Evolutionary conservation across 2,888 invertebrate species (phyloP).

Genomic region (Hyposoter didymator): DNA sequence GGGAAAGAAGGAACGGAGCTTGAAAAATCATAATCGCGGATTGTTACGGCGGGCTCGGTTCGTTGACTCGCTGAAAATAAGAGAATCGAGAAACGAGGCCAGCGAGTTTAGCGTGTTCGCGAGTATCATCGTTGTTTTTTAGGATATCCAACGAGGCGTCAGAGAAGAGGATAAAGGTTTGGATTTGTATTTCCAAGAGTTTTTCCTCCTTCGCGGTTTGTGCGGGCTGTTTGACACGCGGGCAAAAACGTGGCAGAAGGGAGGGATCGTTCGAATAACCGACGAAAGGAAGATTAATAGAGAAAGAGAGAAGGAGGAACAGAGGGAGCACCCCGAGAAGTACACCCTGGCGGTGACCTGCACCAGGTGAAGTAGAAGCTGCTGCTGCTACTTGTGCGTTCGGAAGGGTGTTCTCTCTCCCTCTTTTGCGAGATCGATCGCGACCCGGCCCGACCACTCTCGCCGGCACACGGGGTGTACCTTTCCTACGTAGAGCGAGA

Average conservation of each 20-base stretch:
- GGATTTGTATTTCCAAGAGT: constrained; percentile 19
- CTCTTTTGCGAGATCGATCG: constrained; percentile 70
- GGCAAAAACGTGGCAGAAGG: constrained; percentile 28
- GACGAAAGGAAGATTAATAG: neutral
- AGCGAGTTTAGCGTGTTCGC: neutral
- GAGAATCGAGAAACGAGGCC: constrained; percentile 25
- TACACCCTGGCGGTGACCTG: constrained; percentile 67
- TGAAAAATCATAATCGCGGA: neutral
- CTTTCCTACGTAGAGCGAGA: constrained; percentile 58
- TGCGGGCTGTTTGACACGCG: constrained; percentile 35
- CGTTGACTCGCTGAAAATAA: constrained; percentile 4
- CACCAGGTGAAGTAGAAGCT: constrained; percentile 66
- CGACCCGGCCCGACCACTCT: constrained; percentile 67
- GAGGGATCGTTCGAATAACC: constrained; percentile 4
- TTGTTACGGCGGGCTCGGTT: neutral
- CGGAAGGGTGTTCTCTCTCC: constrained; percentile 67
- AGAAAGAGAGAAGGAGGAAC: constrained; percentile 14
- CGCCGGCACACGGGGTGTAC: constrained; percentile 60
- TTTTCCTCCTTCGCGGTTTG: neutral
- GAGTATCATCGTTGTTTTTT: constrained; percentile 5
- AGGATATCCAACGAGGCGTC: constrained; percentile 9
- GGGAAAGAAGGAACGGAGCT: constrained; percentile 29
- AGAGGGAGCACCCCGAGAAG: constrained; percentile 47
- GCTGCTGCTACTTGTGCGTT: constrained; percentile 61
- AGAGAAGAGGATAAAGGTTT: constrained; percentile 25